Evolutionary conservation across 2,113 vertebrate genomes (phyloP).

Genomic region (Phasianus colchicus): DNA sequence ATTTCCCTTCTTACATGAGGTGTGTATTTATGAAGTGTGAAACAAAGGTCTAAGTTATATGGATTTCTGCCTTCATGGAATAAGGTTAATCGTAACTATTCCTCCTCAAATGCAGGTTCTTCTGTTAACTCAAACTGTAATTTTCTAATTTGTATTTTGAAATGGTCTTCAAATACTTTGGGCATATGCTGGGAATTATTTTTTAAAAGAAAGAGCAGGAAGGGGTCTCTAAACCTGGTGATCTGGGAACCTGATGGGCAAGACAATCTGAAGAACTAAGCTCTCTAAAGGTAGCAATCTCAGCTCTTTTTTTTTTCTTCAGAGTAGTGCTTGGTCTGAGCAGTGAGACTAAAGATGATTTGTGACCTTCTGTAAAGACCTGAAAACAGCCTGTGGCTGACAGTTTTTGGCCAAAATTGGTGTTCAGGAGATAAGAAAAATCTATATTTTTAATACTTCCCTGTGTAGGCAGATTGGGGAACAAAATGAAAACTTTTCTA

Average conservation of each 20-base stretch:
- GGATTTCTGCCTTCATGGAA: background rate
- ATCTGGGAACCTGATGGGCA: background rate
- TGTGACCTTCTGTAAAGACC: background rate
- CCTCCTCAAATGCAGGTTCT: background rate
- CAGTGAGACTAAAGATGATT: background rate
- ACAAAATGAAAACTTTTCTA: background rate
- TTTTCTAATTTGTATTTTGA: background rate
- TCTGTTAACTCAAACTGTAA: background rate
- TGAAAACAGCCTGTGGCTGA: background rate
- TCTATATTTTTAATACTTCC: background rate
- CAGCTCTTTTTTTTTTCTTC: background rate
- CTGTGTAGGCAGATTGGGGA: background rate
- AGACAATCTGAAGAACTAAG: background rate
- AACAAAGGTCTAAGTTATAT: background rate
- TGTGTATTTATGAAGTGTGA: background rate
- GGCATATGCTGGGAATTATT: background rate
- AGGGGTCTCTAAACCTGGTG: background rate
- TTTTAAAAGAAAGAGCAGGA: background rate
- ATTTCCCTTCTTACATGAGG: background rate
- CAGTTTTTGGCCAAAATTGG: background rate
- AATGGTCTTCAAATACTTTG: background rate
- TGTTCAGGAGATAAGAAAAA: background rate
- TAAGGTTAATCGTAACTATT: background rate
- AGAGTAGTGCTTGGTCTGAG: background rate
- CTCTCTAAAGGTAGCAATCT: background rate